Conservation (phyloP, 2,888 invertebrate species). For the Cosmopolites sordidus region DNA sequence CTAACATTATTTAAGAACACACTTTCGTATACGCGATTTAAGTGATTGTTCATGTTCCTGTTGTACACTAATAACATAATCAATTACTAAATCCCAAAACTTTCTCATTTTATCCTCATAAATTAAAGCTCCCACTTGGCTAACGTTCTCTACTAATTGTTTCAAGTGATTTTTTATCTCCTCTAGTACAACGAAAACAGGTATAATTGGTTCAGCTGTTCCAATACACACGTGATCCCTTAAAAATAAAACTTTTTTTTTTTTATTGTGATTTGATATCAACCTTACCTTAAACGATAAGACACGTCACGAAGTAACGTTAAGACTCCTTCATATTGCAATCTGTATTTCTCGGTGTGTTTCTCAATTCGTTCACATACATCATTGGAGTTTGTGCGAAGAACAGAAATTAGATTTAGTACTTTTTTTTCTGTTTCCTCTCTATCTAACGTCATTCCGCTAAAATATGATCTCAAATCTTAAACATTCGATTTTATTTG, state of each 20-base stretch:
- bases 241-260: neutral
- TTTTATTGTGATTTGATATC: neutral
- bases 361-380: conserved; percentile 25
- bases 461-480: no score
- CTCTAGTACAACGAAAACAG: conserved; percentile 32
- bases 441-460: neutral
- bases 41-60: conserved; percentile 23
- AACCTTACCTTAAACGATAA: conserved; percentile 26
- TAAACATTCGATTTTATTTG: no score
- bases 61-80: conserved; percentile 31
- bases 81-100: conserved; percentile 34
- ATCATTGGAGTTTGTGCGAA: conserved; percentile 26
- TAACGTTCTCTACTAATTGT: conserved; percentile 28
- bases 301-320: conserved; percentile 31
- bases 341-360: conserved; percentile 25
- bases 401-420: conserved; percentile 27
- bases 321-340: conserved; percentile 26
- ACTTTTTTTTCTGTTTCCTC: conserved; percentile 30
- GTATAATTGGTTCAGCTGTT: conserved; percentile 30
- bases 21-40: no score
- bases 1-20: no score
- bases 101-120: conserved; percentile 33
- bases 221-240: conserved; percentile 27
- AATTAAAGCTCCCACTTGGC: conserved; percentile 30
- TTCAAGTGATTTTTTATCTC: conserved; percentile 30